phyloP scores from a whole-genome alignment of 2,888 invertebrate species.

The Drosophila silvestris region DNA sequence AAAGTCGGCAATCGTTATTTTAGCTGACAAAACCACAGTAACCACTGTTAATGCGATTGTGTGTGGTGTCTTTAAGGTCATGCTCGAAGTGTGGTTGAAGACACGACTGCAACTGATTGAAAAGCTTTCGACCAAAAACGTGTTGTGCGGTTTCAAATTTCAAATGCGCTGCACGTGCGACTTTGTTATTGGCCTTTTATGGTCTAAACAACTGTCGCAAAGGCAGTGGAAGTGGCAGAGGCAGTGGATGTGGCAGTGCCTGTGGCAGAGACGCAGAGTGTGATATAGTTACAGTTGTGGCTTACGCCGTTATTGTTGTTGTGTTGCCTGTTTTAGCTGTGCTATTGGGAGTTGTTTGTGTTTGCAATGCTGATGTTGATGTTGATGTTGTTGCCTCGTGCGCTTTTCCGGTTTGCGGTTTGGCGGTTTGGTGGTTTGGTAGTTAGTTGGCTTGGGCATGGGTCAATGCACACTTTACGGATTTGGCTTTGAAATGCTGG shows the following conservation, averaged over 20 bases:
- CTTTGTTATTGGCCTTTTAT: conserved; percentile 52
- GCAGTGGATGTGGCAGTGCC: conserved; percentile 21
- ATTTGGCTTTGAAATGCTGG: conserved; percentile 61
- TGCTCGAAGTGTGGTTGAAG: conserved; percentile 26
- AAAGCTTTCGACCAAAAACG: conserved; percentile 37
- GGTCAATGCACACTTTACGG: conserved; percentile 81
- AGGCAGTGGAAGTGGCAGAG: conserved; percentile 25
- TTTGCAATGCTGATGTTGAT: background rate
- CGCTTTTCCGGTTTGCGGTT: conserved; percentile 75
- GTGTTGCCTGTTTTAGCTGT: conserved; percentile 14
- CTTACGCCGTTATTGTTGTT: conserved; percentile 10
- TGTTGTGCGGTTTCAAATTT: conserved; percentile 25
- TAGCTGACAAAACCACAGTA: conserved; percentile 8
- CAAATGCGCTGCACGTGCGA: conserved; percentile 52
- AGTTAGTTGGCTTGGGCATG: conserved; percentile 45
- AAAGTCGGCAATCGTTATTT: conserved; percentile 32
- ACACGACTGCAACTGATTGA: conserved; percentile 10
- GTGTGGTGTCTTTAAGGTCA: background rate
- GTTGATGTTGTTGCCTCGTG: conserved; percentile 28
- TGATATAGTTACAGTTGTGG: conserved; percentile 44
- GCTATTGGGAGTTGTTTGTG: conserved; percentile 18
- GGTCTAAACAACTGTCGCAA: conserved; percentile 55
- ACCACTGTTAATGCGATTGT: background rate
- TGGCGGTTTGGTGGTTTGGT: conserved; percentile 22
- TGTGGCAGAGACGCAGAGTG: conserved; percentile 9